Base-by-base conservation (phyloP, 2,113 vertebrate species). In the Eupsittula cactorum region DNA sequence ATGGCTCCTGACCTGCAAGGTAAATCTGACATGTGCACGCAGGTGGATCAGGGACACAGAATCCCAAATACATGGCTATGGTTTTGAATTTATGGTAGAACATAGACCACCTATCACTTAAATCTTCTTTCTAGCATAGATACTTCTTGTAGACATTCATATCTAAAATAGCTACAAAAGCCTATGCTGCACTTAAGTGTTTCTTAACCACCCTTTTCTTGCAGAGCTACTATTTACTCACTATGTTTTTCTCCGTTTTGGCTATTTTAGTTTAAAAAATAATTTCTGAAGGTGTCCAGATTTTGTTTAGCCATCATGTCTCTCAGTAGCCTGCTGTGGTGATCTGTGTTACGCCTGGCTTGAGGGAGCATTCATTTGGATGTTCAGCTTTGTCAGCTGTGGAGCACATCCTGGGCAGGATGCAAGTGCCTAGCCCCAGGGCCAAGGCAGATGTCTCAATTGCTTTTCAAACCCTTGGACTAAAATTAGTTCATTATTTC, bases 371-470 rank as follows among this genome's bases (percentile, higher is more conserved):
- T 77, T 95, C 0, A 0, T 93, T 90, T 85, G 93, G 93, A 88
- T 28, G 15, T 25, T 37, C 47, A 33, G 7, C 55, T 46, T 71
- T 21, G 15, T 78, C 65, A 28, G 76, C 6, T 39, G 42, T 84
- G 90, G 76, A 90, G 13, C 88, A 70, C 19, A 3, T 90, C 76
- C 80, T 59, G 76, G 68, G 55, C 76, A 88, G 69, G 59, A 67
- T 81, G 55, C 0, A 1, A 88, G 73, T 3, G 31, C 70, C 50
- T 49, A 67, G 92, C 95, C 93, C 46, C 23, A 37, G 62, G 86
- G 90, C 88, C 65, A 52, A 5, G 0, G 69, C 93, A 96, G 86
- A 96, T 95, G 88, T 93, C 95, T 95, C 90, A 65, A 86, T 82
- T 83, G 69, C 80, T 93, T 93, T 91, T 64, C 71, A 64, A 42